A percentile compares a stretch with the other conserved stretches of the same genome.
These are phyloP conservation scores for Melanotaenia boesemani DNA, from an alignment of 2,797 vertebrate species.

Conservation along the genomic window DNA sequence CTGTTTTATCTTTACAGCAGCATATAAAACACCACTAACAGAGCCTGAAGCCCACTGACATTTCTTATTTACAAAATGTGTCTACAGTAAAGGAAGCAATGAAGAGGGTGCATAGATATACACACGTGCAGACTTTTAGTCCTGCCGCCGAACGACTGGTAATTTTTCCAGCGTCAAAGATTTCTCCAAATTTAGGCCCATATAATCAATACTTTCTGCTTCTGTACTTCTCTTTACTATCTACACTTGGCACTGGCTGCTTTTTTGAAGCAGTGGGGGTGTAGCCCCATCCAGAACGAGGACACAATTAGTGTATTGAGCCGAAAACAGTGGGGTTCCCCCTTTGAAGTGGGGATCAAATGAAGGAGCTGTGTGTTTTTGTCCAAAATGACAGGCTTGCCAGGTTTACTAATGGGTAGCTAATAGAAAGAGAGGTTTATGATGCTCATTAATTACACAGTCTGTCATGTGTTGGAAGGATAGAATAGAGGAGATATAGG, in stretches of 20 bases:
- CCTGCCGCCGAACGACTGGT: conserved; percentile 44
- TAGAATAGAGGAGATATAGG: conserved; percentile 68
- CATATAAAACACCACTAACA: conserved; percentile 56
- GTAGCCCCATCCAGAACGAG: conserved; percentile 89
- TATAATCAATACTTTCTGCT: conserved; percentile 81
- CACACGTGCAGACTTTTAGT: conserved; percentile 29
- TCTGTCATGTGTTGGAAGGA: conserved; percentile 91
- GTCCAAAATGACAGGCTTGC: conserved; percentile 96
- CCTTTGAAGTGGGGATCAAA: conserved; percentile 97
- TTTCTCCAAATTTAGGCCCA: conserved; percentile 66
- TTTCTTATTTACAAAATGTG: conserved; percentile 45
- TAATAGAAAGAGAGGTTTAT: conserved; percentile 98
- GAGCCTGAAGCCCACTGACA: conserved; percentile 53
- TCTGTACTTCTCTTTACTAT: conserved; percentile 79
- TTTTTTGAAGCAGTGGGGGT: conserved; percentile 88
- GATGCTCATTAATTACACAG: conserved; percentile 97
- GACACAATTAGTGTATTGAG: conserved; percentile 97
- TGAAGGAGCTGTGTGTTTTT: conserved; percentile 95
- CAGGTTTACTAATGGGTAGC: conserved; percentile 96
- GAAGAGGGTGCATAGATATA: conserved; percentile 42
- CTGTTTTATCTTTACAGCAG: conserved; percentile 78
- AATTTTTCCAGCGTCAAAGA: conserved; percentile 55
- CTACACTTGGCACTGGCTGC: conserved; percentile 79
- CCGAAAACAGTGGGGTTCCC: conserved; percentile 94
- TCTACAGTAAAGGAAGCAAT: conserved; percentile 37